phyloP scores from a whole-genome alignment of 1,140 invertebrate genomes.

The Ectropis grisescens region DNA sequence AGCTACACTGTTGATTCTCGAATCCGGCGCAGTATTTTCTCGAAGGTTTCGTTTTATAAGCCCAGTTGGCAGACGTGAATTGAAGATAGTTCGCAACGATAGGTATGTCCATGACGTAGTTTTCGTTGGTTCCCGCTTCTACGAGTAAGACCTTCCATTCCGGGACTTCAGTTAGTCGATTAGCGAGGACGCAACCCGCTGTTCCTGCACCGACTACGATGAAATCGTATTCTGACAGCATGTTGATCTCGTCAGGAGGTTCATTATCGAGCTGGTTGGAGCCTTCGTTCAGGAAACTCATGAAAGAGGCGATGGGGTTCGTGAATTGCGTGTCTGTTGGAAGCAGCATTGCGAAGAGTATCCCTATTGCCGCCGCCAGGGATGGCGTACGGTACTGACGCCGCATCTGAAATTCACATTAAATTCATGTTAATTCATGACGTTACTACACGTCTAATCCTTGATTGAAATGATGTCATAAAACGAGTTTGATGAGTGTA shows the following conservation, averaged over 20 bases:
- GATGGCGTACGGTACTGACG: constrained; percentile 18
- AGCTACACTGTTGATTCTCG: constrained; percentile 75
- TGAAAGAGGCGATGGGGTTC: constrained; percentile 36
- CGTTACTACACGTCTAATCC: too few relatives aligned
- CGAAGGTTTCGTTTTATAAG: constrained; percentile 72
- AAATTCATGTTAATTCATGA: too few relatives aligned
- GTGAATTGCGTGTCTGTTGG: constrained; percentile 25
- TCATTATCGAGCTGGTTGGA: constrained; percentile 41
- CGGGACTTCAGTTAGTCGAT: constrained; percentile 75
- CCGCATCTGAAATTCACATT: constrained; percentile 48
- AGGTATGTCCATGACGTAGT: constrained; percentile 77
- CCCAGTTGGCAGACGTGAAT: constrained; percentile 72
- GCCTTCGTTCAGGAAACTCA: constrained; percentile 51
- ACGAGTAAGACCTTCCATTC: constrained; percentile 77
- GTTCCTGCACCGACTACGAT: constrained; percentile 67
- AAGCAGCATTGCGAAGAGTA: constrained; percentile 26
- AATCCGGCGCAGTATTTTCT: constrained; percentile 69
- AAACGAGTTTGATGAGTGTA: too few relatives aligned
- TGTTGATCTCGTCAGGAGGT: constrained; percentile 37
- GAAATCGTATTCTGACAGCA: constrained; percentile 58
- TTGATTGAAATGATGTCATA: too few relatives aligned
- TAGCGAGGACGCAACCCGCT: constrained; percentile 73
- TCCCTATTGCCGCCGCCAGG: constrained; percentile 26
- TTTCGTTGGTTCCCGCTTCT: constrained; percentile 78
- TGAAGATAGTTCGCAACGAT: constrained; percentile 75